phyloP scores from a whole-genome alignment of 30 jellyfish, hydroid and myxozoan genomes.

The Mastigias papua region DNA sequence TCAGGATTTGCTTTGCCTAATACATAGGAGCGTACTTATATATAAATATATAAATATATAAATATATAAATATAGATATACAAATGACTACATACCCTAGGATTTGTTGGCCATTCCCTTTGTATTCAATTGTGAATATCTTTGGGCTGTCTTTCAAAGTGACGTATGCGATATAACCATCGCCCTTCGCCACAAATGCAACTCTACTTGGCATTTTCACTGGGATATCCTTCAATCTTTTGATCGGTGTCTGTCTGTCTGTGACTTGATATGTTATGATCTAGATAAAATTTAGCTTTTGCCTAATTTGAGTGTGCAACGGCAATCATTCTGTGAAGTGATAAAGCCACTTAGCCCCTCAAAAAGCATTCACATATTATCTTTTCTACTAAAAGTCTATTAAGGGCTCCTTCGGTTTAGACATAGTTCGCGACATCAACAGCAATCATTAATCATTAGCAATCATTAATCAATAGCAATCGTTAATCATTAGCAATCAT shows the following conservation, averaged over 20 bases:
- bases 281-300: neutral
- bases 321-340: neutral
- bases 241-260: neutral
- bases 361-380: no score
- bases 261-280: conserved; percentile 30
- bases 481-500: no score
- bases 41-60: neutral
- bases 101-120: neutral
- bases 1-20: no score
- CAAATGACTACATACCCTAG: neutral
- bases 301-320: neutral
- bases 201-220: conserved; percentile 41
- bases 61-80: neutral
- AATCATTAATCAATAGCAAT: no score
- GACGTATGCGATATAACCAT: conserved; percentile 39
- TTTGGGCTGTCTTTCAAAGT: conserved; percentile 29
- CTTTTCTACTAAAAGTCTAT: no score
- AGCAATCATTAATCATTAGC: no score
- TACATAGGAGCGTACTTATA: no score
- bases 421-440: no score
- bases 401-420: no score
- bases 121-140: conserved; percentile 16
- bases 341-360: no score
- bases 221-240: conserved; percentile 20
- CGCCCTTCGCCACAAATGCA: conserved; percentile 26